Evolutionary conservation across 2,888 invertebrate species (phyloP).

Genomic region (Acanthosepion esculentum): DNA sequence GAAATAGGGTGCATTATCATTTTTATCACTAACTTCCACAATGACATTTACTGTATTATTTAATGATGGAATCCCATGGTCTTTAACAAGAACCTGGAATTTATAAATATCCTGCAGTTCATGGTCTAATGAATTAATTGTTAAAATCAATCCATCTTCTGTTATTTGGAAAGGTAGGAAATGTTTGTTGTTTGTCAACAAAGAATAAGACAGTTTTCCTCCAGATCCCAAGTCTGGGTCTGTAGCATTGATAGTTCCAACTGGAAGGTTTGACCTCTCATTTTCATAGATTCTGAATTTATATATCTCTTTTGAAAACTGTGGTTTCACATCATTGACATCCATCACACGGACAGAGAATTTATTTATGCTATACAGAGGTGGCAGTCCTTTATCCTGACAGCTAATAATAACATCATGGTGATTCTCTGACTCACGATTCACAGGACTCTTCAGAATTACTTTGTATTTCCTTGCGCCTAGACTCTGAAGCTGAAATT

Average conservation of each 20-base stretch:
- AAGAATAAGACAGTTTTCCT: not conserved
- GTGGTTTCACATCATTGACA: slow-evolving; percentile 12
- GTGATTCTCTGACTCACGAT: not conserved
- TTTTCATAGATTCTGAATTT: not conserved
- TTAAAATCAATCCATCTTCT: not conserved
- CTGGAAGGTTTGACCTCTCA: slow-evolving; percentile 33
- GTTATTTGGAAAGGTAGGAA: slow-evolving; percentile 6
- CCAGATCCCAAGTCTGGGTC: not conserved
- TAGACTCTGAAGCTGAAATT: not conserved
- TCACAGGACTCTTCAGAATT: not conserved
- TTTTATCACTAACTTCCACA: slow-evolving; percentile 21
- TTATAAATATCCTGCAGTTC: not conserved
- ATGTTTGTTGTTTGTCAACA: not conserved
- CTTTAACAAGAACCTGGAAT: slow-evolving; percentile 3
- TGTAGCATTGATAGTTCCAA: not conserved
- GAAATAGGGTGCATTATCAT: not conserved
- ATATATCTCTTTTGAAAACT: slow-evolving; percentile 23
- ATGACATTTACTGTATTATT: slow-evolving; percentile 33
- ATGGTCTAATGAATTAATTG: slow-evolving; percentile 4
- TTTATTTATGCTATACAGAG: not conserved
- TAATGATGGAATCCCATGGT: not conserved
- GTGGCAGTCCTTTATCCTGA: not conserved
- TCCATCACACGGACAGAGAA: not conserved
- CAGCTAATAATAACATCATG: not conserved
- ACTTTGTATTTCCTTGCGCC: not conserved